Percentiles rank a stretch among this genome's conserved stretches.
Evolutionary conservation across 2,113 vertebrate species (phyloP).

Genomic region (Anolis carolinensis): DNA sequence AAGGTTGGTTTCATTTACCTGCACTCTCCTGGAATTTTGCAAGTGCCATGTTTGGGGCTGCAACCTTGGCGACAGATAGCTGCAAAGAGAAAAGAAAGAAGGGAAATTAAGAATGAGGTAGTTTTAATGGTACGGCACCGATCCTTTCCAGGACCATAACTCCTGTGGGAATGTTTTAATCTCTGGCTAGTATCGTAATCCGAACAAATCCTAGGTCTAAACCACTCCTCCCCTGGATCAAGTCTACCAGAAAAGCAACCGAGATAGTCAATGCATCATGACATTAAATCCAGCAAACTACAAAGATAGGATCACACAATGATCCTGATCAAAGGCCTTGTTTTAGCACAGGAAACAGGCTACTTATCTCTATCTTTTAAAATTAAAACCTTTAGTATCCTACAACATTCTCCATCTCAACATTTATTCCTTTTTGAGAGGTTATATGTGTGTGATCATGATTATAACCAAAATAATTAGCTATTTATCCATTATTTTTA

Average conservation of each 20-base stretch:
- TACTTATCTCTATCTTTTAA: neutral
- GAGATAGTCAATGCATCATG: conserved; percentile 45
- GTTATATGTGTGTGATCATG: no score
- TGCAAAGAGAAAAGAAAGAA: conserved; percentile 63
- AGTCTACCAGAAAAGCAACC: conserved; percentile 55
- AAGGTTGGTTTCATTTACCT: conserved; percentile 79
- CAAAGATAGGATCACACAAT: accelerated
- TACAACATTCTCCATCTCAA: neutral
- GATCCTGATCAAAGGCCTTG: neutral
- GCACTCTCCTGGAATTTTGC: conserved; percentile 93
- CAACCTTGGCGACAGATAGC: conserved; percentile 98
- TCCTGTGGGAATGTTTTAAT: conserved; percentile 68
- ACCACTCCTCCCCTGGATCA: conserved; percentile 42
- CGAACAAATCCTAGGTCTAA: conserved; percentile 69
- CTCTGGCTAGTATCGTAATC: conserved; percentile 61
- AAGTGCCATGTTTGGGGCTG: conserved; percentile 93
- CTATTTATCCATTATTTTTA: no score
- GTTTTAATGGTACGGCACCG: conserved; percentile 38
- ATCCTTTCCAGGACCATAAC: conserved; percentile 31
- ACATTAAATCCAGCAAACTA: conserved; percentile 37
- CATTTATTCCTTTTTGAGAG: neutral
- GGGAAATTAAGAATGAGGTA: neutral
- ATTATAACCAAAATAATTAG: no score
- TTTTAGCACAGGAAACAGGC: neutral
- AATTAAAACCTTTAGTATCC: accelerated